Evolutionary conservation across 1,140 invertebrate species (phyloP), one percentile per base, ranked within the genome.

Genomic region (Pectinophora gossypiella): DNA sequence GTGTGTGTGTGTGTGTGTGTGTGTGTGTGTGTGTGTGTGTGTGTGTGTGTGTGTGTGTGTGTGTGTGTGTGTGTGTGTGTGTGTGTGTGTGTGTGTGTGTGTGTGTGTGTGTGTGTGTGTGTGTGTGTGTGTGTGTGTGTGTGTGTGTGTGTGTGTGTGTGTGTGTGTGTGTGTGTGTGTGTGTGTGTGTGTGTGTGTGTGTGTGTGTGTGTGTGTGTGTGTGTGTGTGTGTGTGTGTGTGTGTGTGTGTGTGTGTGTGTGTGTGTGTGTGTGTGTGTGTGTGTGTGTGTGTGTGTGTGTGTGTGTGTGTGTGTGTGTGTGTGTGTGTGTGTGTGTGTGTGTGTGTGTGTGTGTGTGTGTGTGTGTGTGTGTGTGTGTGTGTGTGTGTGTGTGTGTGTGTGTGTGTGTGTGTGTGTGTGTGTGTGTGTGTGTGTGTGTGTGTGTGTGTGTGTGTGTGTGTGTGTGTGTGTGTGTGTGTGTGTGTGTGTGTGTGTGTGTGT

Each of bases 1-100:
- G 36, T 38, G 36, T 38, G 36, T 38, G 36, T 16, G 36, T 38
- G 36, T 38, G 36, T 38, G 36, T 38, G 36, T 38, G 36, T 23
- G 22, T 23, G 22, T 23, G 22, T 4, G 22, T 23, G 4, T 23
- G 4, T 23, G 4, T 23, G 22, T 38, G 36, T 38, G 36, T 38
- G 36, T 38, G 36, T 38, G 6, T 38, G 36, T 38, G 36, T 38
- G 36, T 38, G 36, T 38, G 36, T 38, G 36, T 38, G 6, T 38
- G 6, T 38, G 36, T 38, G 36, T 38, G 36, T 38, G 36, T 38
- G 36, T 38, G 6, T 38, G 36, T 16, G 36, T 38, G 13, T 38
- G 36, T 38, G 36, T 38, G 36, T 38, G 6, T 38, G 36, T 38
- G 36, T 38, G 36, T 38, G 36, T 38, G 36, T 38, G 36, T 38